Percentiles rank a stretch among this genome's conserved stretches.
These are phyloP conservation scores for Ceratotherium simum DNA, from an alignment of 2,113 vertebrate species.

Conservation along the genomic window DNA sequence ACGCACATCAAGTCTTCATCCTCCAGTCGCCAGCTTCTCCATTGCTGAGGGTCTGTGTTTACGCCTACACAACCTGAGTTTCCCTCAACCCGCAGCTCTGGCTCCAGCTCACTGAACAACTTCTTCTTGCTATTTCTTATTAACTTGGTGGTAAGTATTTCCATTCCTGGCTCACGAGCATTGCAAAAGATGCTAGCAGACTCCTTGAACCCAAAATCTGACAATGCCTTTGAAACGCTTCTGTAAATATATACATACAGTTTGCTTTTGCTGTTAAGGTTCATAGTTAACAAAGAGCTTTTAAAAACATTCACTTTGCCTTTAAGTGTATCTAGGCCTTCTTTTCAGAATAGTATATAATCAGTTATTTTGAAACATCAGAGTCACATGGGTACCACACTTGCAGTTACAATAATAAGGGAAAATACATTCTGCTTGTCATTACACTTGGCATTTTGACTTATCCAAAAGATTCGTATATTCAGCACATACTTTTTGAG, in stretches of 20 bases:
- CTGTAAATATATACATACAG: neutral
- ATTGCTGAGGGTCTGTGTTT: neutral
- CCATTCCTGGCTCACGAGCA: neutral
- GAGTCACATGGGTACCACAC: neutral
- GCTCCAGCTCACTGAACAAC: constrained; percentile 23
- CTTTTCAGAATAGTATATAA: constrained; percentile 6
- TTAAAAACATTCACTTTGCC: neutral
- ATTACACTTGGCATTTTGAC: neutral
- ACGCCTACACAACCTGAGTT: neutral
- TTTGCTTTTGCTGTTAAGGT: neutral
- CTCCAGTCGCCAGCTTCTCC: neutral
- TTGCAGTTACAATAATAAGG: neutral
- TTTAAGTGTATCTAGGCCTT: neutral
- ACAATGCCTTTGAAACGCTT: constrained; percentile 45
- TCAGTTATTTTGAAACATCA: neutral
- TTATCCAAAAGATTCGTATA: neutral
- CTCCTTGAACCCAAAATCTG: neutral
- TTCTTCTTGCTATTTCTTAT: neutral
- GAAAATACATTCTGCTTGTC: neutral
- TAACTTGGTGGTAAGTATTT: constrained; percentile 27
- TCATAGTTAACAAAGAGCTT: neutral
- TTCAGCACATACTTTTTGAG: neutral
- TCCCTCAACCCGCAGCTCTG: neutral
- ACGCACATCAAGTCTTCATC: neutral
- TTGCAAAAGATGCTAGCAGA: constrained; percentile 17